Percentiles rank a stretch among this genome's conserved stretches.
These are phyloP conservation scores for Augochlorella aurata DNA, from an alignment of 2,888 invertebrate species.

Conservation along the genomic window DNA sequence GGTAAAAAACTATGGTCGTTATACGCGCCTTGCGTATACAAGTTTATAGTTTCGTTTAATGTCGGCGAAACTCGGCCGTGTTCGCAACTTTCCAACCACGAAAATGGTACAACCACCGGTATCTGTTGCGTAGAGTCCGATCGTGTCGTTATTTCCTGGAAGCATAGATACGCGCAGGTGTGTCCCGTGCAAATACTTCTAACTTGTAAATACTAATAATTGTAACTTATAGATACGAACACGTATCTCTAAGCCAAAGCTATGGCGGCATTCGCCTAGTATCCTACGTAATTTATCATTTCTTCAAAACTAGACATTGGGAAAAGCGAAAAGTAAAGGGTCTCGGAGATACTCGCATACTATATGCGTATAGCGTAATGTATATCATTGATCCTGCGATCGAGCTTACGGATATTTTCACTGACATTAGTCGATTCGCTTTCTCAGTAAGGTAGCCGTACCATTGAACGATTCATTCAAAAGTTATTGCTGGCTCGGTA, in stretches of 20 bases:
- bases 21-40: constrained; percentile 14
- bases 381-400: no score
- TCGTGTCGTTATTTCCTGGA: neutral
- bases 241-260: neutral
- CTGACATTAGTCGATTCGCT: no score
- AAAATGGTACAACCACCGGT: constrained; percentile 42
- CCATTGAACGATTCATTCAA: no score
- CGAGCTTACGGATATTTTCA: no score
- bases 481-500: no score
- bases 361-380: no score
- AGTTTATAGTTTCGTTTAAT: constrained; percentile 48
- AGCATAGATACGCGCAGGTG: no score
- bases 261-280: neutral
- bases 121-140: constrained; percentile 17
- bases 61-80: constrained; percentile 41
- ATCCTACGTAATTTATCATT: neutral
- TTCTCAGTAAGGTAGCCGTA: no score
- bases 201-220: neutral
- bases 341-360: no score
- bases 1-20: neutral
- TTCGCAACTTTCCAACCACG: constrained; percentile 46
- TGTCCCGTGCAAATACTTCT: neutral
- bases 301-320: no score
- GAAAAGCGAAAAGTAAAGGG: no score
- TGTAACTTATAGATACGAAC: neutral